A percentile compares a stretch with the other conserved stretches of the same genome.
Conservation (phyloP, 2,888 invertebrate genomes). For the Portevinia maculata region DNA sequence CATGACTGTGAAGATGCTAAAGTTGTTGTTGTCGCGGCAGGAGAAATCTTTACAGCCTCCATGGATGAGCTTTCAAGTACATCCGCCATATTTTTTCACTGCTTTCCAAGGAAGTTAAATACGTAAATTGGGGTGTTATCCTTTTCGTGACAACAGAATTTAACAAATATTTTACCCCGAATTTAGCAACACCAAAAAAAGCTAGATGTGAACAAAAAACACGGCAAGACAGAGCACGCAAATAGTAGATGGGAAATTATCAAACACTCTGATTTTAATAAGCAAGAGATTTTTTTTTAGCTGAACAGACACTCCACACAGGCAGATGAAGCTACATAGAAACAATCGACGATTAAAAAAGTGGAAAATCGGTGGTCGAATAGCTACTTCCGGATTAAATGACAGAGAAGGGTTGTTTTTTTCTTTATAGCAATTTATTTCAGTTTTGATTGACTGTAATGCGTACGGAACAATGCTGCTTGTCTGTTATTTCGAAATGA, state of each 20-base stretch:
- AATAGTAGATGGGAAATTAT: background rate
- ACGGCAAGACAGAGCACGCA: background rate
- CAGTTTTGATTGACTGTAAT: background rate
- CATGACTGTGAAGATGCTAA: slow-evolving; percentile 49
- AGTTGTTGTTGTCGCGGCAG: slow-evolving; percentile 54
- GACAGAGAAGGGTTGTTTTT: slow-evolving; percentile 18
- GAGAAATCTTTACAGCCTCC: slow-evolving; percentile 65
- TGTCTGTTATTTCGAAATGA: slow-evolving; percentile 61
- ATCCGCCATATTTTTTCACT: slow-evolving; percentile 66
- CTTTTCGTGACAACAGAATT: slow-evolving; percentile 31
- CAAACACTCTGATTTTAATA: slow-evolving; percentile 8
- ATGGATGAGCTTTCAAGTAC: slow-evolving; percentile 68
- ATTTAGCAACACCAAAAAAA: slow-evolving; percentile 19
- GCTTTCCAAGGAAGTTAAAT: slow-evolving; percentile 42
- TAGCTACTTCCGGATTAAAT: slow-evolving; percentile 41
- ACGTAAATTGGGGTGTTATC: slow-evolving; percentile 16
- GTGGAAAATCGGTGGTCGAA: slow-evolving; percentile 45
- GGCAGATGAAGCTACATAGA: slow-evolving; percentile 6
- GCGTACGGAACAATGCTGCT: slow-evolving; percentile 32
- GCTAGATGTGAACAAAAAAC: background rate
- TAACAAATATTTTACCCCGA: slow-evolving; percentile 15
- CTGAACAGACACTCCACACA: slow-evolving; percentile 32
- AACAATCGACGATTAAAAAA: slow-evolving; percentile 42
- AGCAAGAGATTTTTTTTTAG: slow-evolving; percentile 4
- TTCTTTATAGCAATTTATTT: slow-evolving; percentile 25